These are phyloP conservation scores for Oreochromis spilurus DNA, from an alignment of 2,113 vertebrate species.

Conservation along the genomic window DNA sequence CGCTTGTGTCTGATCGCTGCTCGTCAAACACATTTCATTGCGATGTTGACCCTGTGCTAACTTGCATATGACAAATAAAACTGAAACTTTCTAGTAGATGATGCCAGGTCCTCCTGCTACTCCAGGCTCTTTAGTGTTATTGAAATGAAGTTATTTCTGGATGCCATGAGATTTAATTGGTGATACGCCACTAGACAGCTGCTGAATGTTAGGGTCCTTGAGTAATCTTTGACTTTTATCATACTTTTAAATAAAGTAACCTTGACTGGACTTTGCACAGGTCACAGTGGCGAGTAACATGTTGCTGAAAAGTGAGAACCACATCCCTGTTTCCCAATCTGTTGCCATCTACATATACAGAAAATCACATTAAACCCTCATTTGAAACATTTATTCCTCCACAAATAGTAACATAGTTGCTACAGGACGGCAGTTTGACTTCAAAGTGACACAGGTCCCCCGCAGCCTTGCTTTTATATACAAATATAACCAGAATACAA, in stretches of 20 bases:
- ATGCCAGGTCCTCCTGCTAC: neutral
- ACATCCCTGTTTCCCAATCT: neutral
- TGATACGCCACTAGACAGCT: neutral
- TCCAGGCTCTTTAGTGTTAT: constrained; percentile 14
- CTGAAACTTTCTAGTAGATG: no score
- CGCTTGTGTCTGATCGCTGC: neutral
- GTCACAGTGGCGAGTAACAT: neutral
- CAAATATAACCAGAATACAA: neutral
- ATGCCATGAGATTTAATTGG: constrained; percentile 19
- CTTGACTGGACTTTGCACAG: neutral
- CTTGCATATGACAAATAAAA: no score
- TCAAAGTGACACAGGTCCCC: accelerated
- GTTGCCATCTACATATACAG: neutral
- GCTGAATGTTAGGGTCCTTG: neutral
- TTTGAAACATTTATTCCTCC: neutral
- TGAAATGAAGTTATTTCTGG: constrained; percentile 7
- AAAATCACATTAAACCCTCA: neutral
- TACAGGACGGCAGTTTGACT: neutral
- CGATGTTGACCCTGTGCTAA: no score
- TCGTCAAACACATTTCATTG: no score
- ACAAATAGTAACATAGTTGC: neutral
- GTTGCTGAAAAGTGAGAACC: neutral
- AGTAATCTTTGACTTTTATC: neutral
- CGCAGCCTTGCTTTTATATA: neutral
- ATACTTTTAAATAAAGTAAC: neutral